Base-by-base conservation (phyloP, 2,888 invertebrate genomes). In the Tolmerus cingulatus region DNA sequence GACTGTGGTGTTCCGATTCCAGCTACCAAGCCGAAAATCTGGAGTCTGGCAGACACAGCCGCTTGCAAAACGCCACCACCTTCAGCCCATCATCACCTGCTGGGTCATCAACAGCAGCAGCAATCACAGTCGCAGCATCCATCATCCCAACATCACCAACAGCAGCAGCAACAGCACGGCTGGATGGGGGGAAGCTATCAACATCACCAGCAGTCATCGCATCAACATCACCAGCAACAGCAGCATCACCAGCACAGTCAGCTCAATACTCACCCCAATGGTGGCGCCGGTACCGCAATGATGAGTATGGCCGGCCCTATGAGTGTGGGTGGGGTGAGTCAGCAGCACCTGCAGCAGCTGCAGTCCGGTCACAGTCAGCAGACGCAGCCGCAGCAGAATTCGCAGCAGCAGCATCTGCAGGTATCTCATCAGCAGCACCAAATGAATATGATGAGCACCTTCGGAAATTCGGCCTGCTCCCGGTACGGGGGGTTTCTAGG, bases 21-120 rank as follows among this genome's bases (percentile, higher is more conserved):
- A 88, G 97, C 97, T 87, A 96, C 97, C 90, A 98, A 98, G 93
- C 98, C 98, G 90, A 98, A 98, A 94, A 98, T 98, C 91, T 98
- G 98, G 98, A 97, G 97, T 84, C 93, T 98, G 91, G 98, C 98
- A 89, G 98, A 98, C 92, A 98, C 98, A 89, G 98, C 98, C 84
- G 97, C 97, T 81, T 97, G 97, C 93, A 98, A 98, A 93, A 97
- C 97, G 85, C 98, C 97, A 5, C 97, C 97, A 82, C 97, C 97
- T 34, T 94, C 95, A 40, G 91, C 91, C 92, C 94, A 89, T 89
- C 90, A 93, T 88, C 93, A 93, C 90, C 91, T 91, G 90, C 91
- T 90, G 88, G 91, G 90, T 86, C 92, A 92, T 91, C 90, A 92
- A 91, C 90, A 90, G 82, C 90, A 92, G 85, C 93, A 93, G 88